Percentiles rank a stretch among this genome's conserved stretches.
These are phyloP conservation scores for Trichechus manatus DNA, from an alignment of 2,113 vertebrate genomes.

Conservation along the genomic window DNA sequence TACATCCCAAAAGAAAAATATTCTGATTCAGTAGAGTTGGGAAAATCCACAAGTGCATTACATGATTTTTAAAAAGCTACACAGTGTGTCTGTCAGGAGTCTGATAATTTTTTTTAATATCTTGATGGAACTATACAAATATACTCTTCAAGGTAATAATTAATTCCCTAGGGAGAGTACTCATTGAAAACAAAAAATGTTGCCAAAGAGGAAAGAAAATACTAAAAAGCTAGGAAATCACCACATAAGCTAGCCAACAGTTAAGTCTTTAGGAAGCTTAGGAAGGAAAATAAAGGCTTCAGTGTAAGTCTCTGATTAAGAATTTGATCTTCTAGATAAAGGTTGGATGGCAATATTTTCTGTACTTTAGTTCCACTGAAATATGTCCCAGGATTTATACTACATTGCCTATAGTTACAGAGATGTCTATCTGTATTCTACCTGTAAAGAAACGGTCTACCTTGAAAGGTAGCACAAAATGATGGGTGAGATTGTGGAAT, in stretches of 20 bases:
- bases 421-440: constrained; percentile 59
- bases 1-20: constrained; percentile 27
- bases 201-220: constrained; percentile 83
- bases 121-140: constrained; percentile 87
- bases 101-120: constrained; percentile 86
- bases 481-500: not conserved
- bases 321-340: constrained; percentile 81
- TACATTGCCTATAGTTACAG: not conserved
- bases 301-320: constrained; percentile 79
- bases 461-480: not conserved
- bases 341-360: constrained; percentile 65
- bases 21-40: constrained; percentile 70
- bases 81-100: constrained; percentile 82
- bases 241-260: constrained; percentile 85
- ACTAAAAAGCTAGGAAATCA: constrained; percentile 85
- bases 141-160: constrained; percentile 89
- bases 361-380: constrained; percentile 67
- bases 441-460: constrained; percentile 1
- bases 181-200: constrained; percentile 84
- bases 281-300: constrained; percentile 80
- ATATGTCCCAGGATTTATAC: constrained; percentile 59
- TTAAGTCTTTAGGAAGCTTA: constrained; percentile 84
- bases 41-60: constrained; percentile 70
- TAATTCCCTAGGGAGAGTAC: constrained; percentile 85
- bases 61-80: constrained; percentile 82